Evolutionary conservation across 2,797 vertebrate genomes (phyloP).

Genomic region (Fundulus diaphanus): DNA sequence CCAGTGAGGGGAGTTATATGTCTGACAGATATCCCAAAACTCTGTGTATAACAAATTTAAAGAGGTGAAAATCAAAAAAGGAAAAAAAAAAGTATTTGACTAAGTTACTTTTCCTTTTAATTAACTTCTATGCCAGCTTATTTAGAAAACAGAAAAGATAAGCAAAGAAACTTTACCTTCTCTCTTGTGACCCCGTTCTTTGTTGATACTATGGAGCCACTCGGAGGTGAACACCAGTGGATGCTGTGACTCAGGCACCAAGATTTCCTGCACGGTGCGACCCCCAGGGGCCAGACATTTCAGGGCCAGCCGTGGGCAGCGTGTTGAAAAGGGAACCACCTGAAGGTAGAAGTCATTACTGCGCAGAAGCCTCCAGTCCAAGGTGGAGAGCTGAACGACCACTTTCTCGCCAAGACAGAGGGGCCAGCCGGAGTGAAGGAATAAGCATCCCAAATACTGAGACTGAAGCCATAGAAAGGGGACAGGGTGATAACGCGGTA

Average conservation of each 20-base stretch:
- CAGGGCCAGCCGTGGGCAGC: constrained; percentile 88
- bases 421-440: constrained; percentile 93
- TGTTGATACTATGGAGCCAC: constrained; percentile 93
- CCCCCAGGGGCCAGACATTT: constrained; percentile 90
- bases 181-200: constrained; percentile 86
- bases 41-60: not conserved
- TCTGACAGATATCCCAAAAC: not conserved
- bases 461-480: constrained; percentile 74
- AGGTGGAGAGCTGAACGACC: constrained; percentile 90
- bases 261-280: constrained; percentile 88
- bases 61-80: not conserved
- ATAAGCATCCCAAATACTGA: constrained; percentile 92
- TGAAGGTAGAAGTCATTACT: constrained; percentile 94
- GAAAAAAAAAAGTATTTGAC: not conserved
- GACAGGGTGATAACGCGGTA: not conserved
- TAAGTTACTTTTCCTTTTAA: not conserved
- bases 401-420: constrained; percentile 90
- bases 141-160: not conserved
- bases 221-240: constrained; percentile 90
- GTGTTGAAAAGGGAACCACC: constrained; percentile 90
- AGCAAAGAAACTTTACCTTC: constrained; percentile 67
- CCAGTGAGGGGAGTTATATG: too few species aligned
- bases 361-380: constrained; percentile 91
- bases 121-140: too few species aligned
- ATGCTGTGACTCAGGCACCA: constrained; percentile 88